Conservation (phyloP, 2,797 vertebrate genomes). For the Lates japonicus region DNA sequence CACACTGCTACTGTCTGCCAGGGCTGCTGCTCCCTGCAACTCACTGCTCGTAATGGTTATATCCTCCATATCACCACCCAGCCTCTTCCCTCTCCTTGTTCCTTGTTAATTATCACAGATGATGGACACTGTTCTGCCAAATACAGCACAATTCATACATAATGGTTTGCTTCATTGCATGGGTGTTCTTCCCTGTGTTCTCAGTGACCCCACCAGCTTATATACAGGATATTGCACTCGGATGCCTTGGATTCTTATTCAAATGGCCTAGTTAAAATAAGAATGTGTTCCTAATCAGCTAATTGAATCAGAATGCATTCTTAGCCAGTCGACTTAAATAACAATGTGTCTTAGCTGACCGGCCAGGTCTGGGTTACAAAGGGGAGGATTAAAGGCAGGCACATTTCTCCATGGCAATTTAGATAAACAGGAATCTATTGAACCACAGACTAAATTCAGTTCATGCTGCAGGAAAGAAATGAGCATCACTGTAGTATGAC, state of each 20-base stretch:
- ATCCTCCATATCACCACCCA: not conserved
- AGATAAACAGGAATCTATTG: constrained; percentile 6
- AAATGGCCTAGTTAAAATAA: constrained; percentile 16
- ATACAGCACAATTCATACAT: not conserved
- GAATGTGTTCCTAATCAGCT: constrained; percentile 22
- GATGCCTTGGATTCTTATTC: constrained; percentile 6
- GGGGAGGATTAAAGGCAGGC: constrained; percentile 34
- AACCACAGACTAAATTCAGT: not conserved
- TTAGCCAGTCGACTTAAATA: constrained; percentile 40
- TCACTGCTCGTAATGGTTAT: not conserved
- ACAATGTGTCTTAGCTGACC: constrained; percentile 27
- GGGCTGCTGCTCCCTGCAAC: not conserved
- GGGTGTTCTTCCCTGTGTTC: not conserved
- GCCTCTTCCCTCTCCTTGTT: constrained; percentile 1
- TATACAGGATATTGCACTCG: not conserved
- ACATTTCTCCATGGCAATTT: constrained; percentile 1
- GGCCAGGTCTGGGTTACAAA: not conserved
- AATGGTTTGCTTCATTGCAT: not conserved
- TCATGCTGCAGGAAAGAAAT: constrained; percentile 30
- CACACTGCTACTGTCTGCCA: not conserved
- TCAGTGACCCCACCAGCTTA: not conserved
- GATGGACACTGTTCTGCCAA: not conserved
- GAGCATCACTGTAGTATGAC: constrained; percentile 29
- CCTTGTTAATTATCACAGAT: not conserved
- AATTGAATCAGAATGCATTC: constrained; percentile 31